Percentiles rank a stretch among this genome's conserved stretches.
These are phyloP conservation scores for Podabrus alpinus DNA, from an alignment of 2,888 invertebrate genomes.

Conservation along the genomic window DNA sequence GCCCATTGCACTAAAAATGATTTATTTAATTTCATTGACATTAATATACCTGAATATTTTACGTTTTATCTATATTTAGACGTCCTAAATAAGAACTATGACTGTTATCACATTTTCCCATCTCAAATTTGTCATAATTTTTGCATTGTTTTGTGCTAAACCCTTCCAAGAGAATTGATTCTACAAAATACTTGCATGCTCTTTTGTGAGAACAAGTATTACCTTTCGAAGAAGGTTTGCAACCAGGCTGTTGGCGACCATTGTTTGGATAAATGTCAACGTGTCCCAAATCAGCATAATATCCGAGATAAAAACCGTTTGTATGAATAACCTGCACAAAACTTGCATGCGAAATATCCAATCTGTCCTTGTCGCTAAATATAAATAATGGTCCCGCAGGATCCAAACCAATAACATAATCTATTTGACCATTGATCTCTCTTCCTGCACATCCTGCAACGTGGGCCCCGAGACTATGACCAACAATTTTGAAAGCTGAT, in stretches of 20 bases:
- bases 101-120: slow-evolving; percentile 31
- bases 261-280: slow-evolving; percentile 52
- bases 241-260: slow-evolving; percentile 49
- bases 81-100: background rate
- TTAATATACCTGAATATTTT: too few species aligned
- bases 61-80: too few species aligned
- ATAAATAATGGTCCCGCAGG: slow-evolving; percentile 43
- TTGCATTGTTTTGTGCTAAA: slow-evolving; percentile 43
- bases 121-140: slow-evolving; percentile 32
- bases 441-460: slow-evolving; percentile 44
- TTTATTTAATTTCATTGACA: background rate
- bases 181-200: slow-evolving; percentile 54
- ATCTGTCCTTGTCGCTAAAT: slow-evolving; percentile 33
- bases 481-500: slow-evolving; percentile 37
- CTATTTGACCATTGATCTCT: slow-evolving; percentile 36
- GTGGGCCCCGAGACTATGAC: slow-evolving; percentile 48
- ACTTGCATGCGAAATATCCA: slow-evolving; percentile 47
- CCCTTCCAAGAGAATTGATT: slow-evolving; percentile 47
- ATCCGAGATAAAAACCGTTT: slow-evolving; percentile 35
- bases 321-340: slow-evolving; percentile 52
- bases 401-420: slow-evolving; percentile 48
- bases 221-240: slow-evolving; percentile 44
- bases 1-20: slow-evolving; percentile 37
- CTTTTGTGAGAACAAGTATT: slow-evolving; percentile 56
- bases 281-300: slow-evolving; percentile 43